phyloP scores from a whole-genome alignment of 2,888 invertebrate species.

The Acleris laterana region DNA sequence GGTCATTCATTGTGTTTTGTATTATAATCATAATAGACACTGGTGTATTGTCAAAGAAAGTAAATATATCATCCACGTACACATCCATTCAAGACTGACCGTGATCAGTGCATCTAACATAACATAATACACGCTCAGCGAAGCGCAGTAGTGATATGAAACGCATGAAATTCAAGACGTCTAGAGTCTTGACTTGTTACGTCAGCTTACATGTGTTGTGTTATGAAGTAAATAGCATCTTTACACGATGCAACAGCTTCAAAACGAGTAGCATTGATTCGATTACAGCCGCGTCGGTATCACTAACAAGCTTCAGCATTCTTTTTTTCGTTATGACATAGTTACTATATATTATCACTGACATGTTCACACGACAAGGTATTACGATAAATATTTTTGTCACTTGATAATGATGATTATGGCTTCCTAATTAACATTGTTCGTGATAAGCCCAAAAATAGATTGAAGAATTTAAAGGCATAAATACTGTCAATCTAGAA shows the following conservation, averaged over 20 bases:
- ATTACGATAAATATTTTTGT: too few species aligned
- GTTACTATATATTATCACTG: too few species aligned
- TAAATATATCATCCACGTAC: conserved; percentile 14
- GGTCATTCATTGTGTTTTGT: too few species aligned
- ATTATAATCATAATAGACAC: too few species aligned
- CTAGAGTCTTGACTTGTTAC: conserved; percentile 17
- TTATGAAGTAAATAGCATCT: conserved; percentile 5
- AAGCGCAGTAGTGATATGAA: conserved; percentile 47
- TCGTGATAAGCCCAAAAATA: background rate
- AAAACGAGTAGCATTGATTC: background rate
- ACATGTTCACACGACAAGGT: too few species aligned
- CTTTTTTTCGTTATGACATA: too few species aligned
- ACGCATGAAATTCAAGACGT: conserved; percentile 38
- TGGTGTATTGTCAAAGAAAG: conserved; percentile 21
- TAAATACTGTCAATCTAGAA: background rate
- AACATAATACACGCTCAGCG: conserved; percentile 40
- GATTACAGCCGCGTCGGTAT: too few species aligned
- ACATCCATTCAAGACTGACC: conserved; percentile 24
- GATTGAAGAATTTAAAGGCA: background rate
- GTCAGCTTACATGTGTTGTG: conserved; percentile 15
- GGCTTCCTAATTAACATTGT: too few species aligned
- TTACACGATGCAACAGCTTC: background rate
- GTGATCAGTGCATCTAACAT: conserved; percentile 46
- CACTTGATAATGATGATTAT: too few species aligned
- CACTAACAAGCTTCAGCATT: too few species aligned